Conservation (phyloP, 2,888 invertebrate species). For the Automeris io region DNA sequence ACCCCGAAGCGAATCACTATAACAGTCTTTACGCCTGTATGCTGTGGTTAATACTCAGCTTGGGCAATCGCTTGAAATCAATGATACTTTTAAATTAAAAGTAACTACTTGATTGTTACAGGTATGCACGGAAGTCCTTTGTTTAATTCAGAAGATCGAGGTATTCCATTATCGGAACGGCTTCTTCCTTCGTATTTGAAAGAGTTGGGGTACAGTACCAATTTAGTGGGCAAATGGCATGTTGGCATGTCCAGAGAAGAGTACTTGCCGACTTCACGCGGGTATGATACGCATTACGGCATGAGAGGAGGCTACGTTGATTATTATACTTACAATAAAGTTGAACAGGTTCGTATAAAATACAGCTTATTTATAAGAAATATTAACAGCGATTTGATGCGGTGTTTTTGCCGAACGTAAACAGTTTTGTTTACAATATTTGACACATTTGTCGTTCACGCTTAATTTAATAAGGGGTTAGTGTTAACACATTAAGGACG, state of each 20-base stretch:
- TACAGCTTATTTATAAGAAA: neutral
- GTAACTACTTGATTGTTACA: no score
- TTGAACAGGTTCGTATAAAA: constrained; percentile 47
- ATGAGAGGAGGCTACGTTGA: constrained; percentile 86
- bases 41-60: no score
- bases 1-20: no score
- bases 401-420: no score
- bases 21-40: no score
- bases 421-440: no score
- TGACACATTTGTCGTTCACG: no score
- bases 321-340: constrained; percentile 79
- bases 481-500: no score
- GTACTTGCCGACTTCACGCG: constrained; percentile 84
- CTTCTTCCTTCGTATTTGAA: constrained; percentile 80
- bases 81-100: no score
- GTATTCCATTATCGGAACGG: constrained; percentile 71
- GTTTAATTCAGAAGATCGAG: constrained; percentile 60
- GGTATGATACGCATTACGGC: constrained; percentile 89
- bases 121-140: constrained; percentile 66
- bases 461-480: no score
- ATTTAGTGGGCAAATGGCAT: constrained; percentile 95
- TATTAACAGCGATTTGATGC: no score
- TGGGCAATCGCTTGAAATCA: no score
- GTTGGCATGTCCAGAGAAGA: constrained; percentile 85
- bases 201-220: constrained; percentile 84